phyloP scores from a whole-genome alignment of 2,113 vertebrate species.

The Siphamia tubifer region DNA sequence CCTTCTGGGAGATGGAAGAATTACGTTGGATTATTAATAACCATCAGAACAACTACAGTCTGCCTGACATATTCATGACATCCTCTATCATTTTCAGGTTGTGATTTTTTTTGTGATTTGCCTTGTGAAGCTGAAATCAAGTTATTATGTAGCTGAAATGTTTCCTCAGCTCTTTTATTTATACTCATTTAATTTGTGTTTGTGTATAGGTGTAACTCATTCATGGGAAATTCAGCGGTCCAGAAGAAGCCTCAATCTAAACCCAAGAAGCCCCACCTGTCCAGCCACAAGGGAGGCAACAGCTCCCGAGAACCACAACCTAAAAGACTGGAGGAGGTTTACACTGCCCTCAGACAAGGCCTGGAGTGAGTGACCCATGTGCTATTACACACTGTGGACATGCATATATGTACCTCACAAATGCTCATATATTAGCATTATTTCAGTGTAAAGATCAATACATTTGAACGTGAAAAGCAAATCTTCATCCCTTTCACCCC shows the following conservation, averaged over 20 bases:
- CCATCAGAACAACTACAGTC: too few species aligned
- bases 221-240: constrained; percentile 91
- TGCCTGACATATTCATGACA: too few species aligned
- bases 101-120: too few species aligned
- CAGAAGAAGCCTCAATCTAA: constrained; percentile 95
- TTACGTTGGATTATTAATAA: too few species aligned
- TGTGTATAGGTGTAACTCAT: constrained; percentile 91
- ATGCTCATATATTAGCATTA: not conserved
- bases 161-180: not conserved
- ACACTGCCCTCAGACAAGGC: constrained; percentile 90
- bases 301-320: constrained; percentile 92
- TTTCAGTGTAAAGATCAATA: not conserved
- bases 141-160: too few species aligned
- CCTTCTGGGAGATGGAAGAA: too few species aligned
- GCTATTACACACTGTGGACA: not conserved
- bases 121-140: too few species aligned
- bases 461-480: not conserved
- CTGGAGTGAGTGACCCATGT: constrained; percentile 86
- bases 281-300: constrained; percentile 89
- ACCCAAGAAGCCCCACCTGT: constrained; percentile 91
- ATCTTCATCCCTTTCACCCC: not conserved
- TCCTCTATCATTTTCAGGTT: too few species aligned
- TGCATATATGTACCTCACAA: too few species aligned
- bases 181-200: constrained; percentile 8
- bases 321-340: constrained; percentile 91